Conservation (phyloP, 2,888 invertebrate species). For the Ptychoptera contaminata region DNA sequence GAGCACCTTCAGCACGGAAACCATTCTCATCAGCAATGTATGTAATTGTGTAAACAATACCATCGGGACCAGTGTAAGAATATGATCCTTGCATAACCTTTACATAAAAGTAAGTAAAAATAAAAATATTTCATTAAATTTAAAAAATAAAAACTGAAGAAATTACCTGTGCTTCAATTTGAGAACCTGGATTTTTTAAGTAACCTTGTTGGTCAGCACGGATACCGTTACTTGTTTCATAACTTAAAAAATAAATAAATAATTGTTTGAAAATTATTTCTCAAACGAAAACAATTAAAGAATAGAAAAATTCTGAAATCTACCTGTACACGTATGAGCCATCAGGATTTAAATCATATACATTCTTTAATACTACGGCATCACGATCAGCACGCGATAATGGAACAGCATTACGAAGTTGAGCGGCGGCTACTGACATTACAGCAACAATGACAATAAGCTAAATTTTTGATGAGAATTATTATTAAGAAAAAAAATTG, state of each 20-base stretch:
- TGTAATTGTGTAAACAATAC: slow-evolving; percentile 36
- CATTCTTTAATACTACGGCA: slow-evolving; percentile 34
- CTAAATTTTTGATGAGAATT: slow-evolving; percentile 8
- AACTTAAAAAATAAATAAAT: too few relatives aligned
- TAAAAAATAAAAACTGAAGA: slow-evolving; percentile 5
- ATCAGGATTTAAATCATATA: slow-evolving; percentile 33
- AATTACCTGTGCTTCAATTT: slow-evolving; percentile 37
- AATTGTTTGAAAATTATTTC: too few relatives aligned
- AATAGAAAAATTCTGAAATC: slow-evolving; percentile 15
- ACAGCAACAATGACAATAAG: slow-evolving; percentile 22
- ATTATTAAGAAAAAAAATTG: too few relatives aligned
- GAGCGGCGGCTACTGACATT: slow-evolving; percentile 20
- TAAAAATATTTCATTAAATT: background rate
- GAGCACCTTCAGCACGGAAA: slow-evolving; percentile 33
- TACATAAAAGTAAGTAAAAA: too few relatives aligned
- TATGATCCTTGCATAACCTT: slow-evolving; percentile 41
- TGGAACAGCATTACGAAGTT: slow-evolving; percentile 21
- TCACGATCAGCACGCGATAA: slow-evolving; percentile 25
- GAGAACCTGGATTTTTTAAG: slow-evolving; percentile 40
- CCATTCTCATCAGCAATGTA: slow-evolving; percentile 35
- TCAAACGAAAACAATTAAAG: background rate
- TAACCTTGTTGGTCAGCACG: slow-evolving; percentile 44
- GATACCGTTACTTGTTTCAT: slow-evolving; percentile 49
- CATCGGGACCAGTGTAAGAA: slow-evolving; percentile 41
- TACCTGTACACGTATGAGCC: slow-evolving; percentile 36